These are phyloP conservation scores for Odontomachus brunneus DNA, from an alignment of 1,140 invertebrate genomes.

Conservation along the genomic window DNA sequence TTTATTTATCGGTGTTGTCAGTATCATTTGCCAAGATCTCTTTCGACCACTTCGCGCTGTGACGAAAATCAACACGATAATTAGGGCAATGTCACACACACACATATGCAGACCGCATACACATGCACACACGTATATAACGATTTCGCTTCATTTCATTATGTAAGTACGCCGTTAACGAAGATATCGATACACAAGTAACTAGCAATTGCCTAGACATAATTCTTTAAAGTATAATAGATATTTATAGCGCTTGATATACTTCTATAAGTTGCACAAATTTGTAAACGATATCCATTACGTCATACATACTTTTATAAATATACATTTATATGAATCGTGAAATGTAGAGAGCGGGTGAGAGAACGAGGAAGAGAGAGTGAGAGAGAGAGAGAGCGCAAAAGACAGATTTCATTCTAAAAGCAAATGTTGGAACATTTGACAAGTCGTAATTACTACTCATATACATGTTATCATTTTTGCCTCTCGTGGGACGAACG, in stretches of 20 bases:
- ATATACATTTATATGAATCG: slow-evolving; percentile 70
- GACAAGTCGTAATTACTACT: not conserved
- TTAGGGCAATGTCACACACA: not conserved
- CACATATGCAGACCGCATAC: not conserved
- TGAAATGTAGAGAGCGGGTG: slow-evolving; percentile 35
- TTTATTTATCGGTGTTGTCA: slow-evolving; percentile 2
- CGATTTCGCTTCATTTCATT: slow-evolving; percentile 46
- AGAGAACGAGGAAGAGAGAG: not conserved
- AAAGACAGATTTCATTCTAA: slow-evolving; percentile 14
- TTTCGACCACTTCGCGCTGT: slow-evolving; percentile 24
- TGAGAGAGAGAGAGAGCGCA: not conserved
- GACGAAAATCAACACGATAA: slow-evolving; percentile 27
- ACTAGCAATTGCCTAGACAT: slow-evolving; percentile 42
- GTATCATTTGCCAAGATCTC: slow-evolving; percentile 22
- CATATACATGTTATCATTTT: slow-evolving; percentile 1
- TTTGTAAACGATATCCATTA: slow-evolving; percentile 69
- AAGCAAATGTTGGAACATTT: slow-evolving; percentile 25
- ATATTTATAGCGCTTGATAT: slow-evolving; percentile 48
- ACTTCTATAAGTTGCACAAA: slow-evolving; percentile 66
- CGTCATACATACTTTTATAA: slow-evolving; percentile 69
- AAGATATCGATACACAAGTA: slow-evolving; percentile 51
- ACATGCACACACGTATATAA: not conserved
- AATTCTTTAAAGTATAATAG: slow-evolving; percentile 56
- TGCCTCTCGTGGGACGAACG: not conserved
- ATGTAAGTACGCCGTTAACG: slow-evolving; percentile 28